These are phyloP conservation scores for Heteronetta atricapilla DNA, from an alignment of 2,113 vertebrate genomes.

Conservation along the genomic window DNA sequence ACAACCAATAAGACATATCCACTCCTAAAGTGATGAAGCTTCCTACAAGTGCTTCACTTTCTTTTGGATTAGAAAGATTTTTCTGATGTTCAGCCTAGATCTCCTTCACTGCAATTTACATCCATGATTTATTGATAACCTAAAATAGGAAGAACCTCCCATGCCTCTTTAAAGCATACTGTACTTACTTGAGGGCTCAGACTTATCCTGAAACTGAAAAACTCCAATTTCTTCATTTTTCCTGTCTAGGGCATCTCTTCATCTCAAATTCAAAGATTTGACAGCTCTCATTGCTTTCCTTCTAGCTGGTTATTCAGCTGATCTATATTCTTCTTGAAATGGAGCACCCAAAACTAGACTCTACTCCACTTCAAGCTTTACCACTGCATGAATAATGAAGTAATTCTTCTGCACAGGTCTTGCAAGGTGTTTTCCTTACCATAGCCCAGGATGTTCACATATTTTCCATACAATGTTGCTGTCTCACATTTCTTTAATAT, in stretches of 20 bases:
- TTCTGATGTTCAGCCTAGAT: background rate
- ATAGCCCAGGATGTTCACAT: background rate
- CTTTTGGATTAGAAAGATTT: background rate
- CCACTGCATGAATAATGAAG: background rate
- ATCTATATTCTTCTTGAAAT: background rate
- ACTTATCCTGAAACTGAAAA: background rate
- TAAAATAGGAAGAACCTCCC: background rate
- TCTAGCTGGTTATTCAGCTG: background rate
- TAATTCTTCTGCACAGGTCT: background rate
- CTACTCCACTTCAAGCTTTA: background rate
- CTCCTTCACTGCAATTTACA: background rate
- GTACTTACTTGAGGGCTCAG: background rate
- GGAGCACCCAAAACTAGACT: background rate
- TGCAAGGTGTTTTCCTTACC: background rate
- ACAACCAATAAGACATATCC: background rate
- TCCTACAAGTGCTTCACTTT: background rate
- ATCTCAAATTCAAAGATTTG: background rate
- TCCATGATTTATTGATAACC: background rate
- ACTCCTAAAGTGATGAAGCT: background rate
- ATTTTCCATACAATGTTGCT: background rate
- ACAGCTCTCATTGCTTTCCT: background rate
- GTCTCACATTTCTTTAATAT: background rate
- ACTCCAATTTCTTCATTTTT: background rate
- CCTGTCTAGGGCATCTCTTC: accelerated
- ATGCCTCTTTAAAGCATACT: background rate